Evolutionary conservation across 1,140 invertebrate species (phyloP).

Genomic region (Panonychus citri): DNA sequence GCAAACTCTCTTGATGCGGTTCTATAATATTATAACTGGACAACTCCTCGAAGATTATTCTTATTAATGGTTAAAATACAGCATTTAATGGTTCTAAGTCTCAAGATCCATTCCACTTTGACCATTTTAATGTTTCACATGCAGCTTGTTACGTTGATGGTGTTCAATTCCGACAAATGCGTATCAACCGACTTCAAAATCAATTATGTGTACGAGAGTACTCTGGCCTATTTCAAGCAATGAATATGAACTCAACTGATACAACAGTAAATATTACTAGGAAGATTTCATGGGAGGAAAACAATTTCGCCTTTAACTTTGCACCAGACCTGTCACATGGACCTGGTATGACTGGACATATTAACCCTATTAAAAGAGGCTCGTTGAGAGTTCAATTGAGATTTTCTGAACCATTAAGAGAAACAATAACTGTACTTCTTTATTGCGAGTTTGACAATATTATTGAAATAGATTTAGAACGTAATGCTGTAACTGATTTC

Average conservation of each 20-base stretch:
- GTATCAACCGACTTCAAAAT: conserved; percentile 1
- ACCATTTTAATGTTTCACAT: conserved; percentile 1
- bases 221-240: not conserved
- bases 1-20: conserved; percentile 6
- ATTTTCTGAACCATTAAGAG: not conserved
- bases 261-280: not conserved
- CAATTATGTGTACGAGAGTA: not conserved
- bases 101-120: conserved; percentile 1
- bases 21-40: conserved; percentile 11
- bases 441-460: conserved; percentile 10
- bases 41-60: conserved; percentile 9
- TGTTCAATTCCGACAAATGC: not conserved
- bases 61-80: conserved; percentile 4
- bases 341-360: not conserved
- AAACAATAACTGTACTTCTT: not conserved
- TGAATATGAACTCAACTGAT: not conserved
- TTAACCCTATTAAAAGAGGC: not conserved
- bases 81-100: conserved; percentile 6
- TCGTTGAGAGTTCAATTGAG: not conserved
- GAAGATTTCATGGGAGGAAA: not conserved
- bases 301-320: conserved; percentile 4
- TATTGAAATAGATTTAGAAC: conserved; percentile 7
- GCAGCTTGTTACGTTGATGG: conserved; percentile 2
- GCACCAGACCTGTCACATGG: conserved; percentile 3
- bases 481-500: conserved; percentile 8